Base-by-base conservation (phyloP, 2,797 vertebrate genomes). In the Heterohyrax brucei region DNA sequence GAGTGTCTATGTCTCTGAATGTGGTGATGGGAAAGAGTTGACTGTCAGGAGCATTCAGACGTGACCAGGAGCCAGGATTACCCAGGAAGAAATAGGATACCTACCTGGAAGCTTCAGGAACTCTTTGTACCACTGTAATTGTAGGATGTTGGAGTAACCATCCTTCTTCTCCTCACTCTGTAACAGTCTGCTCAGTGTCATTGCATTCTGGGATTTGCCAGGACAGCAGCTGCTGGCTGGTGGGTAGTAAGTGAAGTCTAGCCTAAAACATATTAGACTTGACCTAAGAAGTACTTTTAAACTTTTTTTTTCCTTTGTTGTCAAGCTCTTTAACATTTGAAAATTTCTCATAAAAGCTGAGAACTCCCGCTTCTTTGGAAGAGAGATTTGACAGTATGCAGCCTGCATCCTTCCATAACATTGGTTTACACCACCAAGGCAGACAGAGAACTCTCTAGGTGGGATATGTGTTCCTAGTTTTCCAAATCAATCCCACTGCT, bases 51-150 rank as follows among this genome's bases (percentile, higher is more conserved):
- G 19, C 22, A 81, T 30, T 10, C 28, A 62, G 22, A 86, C 9
- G 39, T 53, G 28, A 93, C 22, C 24, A 59, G 66, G 59, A 89
- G 10, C 4, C 68, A 91, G 64, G 53, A 64, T 22, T 92, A 24
- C 28, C 48, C n/a, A 10, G 9, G 78, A 79, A 88, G 70, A 7
- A 92, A 14, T 7, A 76, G 24, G n/a, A 4, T 62, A 68, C 8
- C 13, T 53, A 89, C 39, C 50, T 89, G 56, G 28, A 59, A 30
- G 21, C 48, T 87, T 96, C 87, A 89, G 91, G 44, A 83, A 76
- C 26, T 83, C 78, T 84, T 26, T 46, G 6, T 62, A 62, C 5
- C 83, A 64, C 78, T 72, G 64, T 61, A 19, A 73, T 7, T 87
- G 0, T 68, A 68, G 48, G 18, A 93, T 62, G 56, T 75, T 33